A percentile compares a stretch with the other conserved stretches of the same genome.
Evolutionary conservation across 2,888 invertebrate species (phyloP).

Genomic region (Parelbella ahira): DNA sequence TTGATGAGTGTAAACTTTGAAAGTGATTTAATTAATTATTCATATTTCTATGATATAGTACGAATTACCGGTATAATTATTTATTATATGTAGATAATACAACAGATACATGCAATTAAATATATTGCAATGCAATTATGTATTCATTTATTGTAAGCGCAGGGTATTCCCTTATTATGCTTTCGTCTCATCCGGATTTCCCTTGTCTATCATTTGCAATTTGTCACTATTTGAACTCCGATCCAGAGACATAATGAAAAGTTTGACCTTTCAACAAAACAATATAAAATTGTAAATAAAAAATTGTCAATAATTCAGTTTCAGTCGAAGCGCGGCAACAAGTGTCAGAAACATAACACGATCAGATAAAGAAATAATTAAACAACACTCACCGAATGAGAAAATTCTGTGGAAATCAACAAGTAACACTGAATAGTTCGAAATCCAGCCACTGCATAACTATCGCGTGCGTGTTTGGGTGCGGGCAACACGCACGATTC

Average conservation of each 20-base stretch:
- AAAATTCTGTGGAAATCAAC: constrained; percentile 18
- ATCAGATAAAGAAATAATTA: constrained; percentile 6
- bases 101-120: too few species aligned
- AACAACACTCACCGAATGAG: constrained; percentile 23
- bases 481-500: constrained; percentile 41
- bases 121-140: too few species aligned
- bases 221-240: neutral
- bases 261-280: too few species aligned
- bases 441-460: constrained; percentile 58
- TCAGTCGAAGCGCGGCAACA: constrained; percentile 11
- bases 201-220: constrained; percentile 3
- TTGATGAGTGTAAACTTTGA: too few species aligned
- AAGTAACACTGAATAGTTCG: constrained; percentile 47
- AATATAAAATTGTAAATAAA: too few species aligned
- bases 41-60: too few species aligned
- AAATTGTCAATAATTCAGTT: too few species aligned
- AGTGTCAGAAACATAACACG: constrained; percentile 8
- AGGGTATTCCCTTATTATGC: neutral
- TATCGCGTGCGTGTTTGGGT: constrained; percentile 39
- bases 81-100: too few species aligned
- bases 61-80: too few species aligned
- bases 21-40: too few species aligned
- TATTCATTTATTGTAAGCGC: too few species aligned
- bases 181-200: constrained; percentile 10
- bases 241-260: neutral